A percentile compares a stretch with the other conserved stretches of the same genome.
Conservation (phyloP, 2,888 invertebrate species). For the Pterostichus niger region DNA sequence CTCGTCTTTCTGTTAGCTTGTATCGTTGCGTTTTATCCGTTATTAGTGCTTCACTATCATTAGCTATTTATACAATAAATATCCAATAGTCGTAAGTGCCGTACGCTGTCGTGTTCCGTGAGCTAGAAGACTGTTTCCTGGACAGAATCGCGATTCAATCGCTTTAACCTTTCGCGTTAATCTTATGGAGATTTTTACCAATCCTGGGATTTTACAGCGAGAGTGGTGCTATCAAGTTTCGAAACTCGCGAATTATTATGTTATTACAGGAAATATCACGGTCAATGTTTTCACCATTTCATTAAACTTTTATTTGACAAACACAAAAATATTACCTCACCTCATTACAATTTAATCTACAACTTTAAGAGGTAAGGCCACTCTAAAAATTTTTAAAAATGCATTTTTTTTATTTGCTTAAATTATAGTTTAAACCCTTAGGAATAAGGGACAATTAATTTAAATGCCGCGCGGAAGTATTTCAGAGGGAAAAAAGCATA, state of each 20-base stretch:
- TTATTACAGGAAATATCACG: not conserved
- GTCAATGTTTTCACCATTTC: too few relatives aligned
- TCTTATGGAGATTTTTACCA: conserved; percentile 23
- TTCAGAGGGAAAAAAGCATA: too few relatives aligned
- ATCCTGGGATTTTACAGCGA: not conserved
- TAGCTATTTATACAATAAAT: conserved; percentile 62
- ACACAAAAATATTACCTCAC: too few relatives aligned
- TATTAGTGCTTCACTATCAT: conserved; percentile 60
- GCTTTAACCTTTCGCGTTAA: conserved; percentile 40
- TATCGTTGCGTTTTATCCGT: conserved; percentile 53
- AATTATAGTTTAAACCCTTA: too few relatives aligned
- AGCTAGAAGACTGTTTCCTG: conserved; percentile 30
- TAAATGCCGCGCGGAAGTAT: too few relatives aligned
- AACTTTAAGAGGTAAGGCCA: too few relatives aligned
- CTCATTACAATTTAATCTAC: too few relatives aligned
- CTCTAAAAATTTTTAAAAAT: too few relatives aligned
- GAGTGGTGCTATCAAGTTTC: not conserved
- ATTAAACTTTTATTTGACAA: too few relatives aligned
- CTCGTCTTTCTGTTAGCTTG: conserved; percentile 55
- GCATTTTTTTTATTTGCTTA: too few relatives aligned
- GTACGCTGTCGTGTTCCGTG: conserved; percentile 32
- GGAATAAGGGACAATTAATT: too few relatives aligned
- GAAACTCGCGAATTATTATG: conserved; percentile 1
- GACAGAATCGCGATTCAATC: conserved; percentile 44
- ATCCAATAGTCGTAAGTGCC: conserved; percentile 55